Percentiles rank a stretch among this genome's conserved stretches.
phyloP scores from a whole-genome alignment of 2,888 invertebrate genomes.

The Teleiodes luculella region DNA sequence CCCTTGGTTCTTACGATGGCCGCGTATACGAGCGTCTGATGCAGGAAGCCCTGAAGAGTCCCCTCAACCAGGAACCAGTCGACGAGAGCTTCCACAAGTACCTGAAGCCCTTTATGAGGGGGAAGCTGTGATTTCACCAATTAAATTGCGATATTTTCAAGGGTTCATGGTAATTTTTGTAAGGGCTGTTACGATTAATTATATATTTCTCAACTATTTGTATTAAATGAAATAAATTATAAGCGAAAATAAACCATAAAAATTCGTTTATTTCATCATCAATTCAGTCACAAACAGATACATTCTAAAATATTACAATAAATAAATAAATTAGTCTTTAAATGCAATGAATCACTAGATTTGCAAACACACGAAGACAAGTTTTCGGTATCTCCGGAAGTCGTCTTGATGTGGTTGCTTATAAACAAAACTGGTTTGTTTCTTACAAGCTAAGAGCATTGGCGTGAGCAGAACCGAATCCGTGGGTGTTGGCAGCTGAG shows the following conservation, averaged over 20 bases:
- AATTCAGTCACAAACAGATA: constrained; percentile 8
- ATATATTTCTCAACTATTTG: no score
- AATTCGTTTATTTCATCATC: constrained; percentile 19
- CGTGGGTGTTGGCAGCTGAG: constrained; percentile 47
- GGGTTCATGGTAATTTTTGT: background rate
- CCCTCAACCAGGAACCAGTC: constrained; percentile 87
- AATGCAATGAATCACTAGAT: constrained; percentile 22
- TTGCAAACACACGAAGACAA: constrained; percentile 72
- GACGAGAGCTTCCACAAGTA: constrained; percentile 85
- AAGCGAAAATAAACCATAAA: background rate
- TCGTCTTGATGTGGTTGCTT: constrained; percentile 70
- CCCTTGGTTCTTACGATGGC: constrained; percentile 89
- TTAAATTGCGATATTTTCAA: background rate
- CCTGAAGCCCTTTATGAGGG: constrained; percentile 88
- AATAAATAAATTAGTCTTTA: constrained; percentile 38
- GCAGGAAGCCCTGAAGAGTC: constrained; percentile 88
- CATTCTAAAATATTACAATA: constrained; percentile 27
- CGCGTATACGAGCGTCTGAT: constrained; percentile 89
- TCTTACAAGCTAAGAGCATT: constrained; percentile 48
- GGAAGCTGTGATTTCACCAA: constrained; percentile 77
- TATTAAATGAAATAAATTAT: background rate
- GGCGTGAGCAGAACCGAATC: constrained; percentile 52
- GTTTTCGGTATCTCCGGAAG: constrained; percentile 43
- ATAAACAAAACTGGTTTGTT: constrained; percentile 14
- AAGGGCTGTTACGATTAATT: background rate